Evolutionary conservation across 2,888 invertebrate genomes (phyloP), one percentile per base, ranked within the genome.

Genomic region (Cloeon dipterum): DNA sequence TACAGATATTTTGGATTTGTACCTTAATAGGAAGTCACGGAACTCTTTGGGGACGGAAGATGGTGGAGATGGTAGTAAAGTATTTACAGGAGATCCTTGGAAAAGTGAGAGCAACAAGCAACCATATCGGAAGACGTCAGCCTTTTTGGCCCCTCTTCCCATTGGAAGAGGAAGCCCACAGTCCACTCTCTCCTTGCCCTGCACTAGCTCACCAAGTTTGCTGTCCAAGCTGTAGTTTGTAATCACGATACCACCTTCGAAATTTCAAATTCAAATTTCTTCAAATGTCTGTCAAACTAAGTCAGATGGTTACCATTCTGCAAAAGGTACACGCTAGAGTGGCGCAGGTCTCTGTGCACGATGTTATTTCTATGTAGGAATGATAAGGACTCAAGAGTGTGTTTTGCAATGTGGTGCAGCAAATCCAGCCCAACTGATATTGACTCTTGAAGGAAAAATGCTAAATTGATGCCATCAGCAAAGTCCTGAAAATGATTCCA

Each of bases 301-400:
- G n/a, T n/a, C n/a, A n/a, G n/a, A n/a, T n/a, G n/a, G n/a, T n/a
- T 40, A 32, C 77, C 78, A 38, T 55, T 55, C 35, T 68, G 65
- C 46, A 76, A 76, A 51, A 85, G 59, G 50, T 72, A 76, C 38
- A 83, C 68, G 44, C 72, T 75, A 16, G 72, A 69, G 46, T 72
- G 71, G 41, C 74, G 59, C n/a, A 91, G 57, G 54, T 82, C 75
- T 48, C 75, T 74, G 52, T 91, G 88, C 13, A 83, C 70, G 2
- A 88, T 71, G 43, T 78, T 76, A 42, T 74, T 76, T 46, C 71
- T 66, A 52, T 91, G 89, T 39, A 91, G 59, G 52, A 73, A 83
- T 26, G 70, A 68, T 21, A 89, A 56, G 11, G 77, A 83, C 37
- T 69, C 65, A 3, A 88, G 59, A 20, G 86, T 65, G 20, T 78